Evolutionary conservation across 2,797 vertebrate genomes (phyloP), one percentile per base, ranked within the genome.

Genomic region (Poeciliopsis presidionis): DNA sequence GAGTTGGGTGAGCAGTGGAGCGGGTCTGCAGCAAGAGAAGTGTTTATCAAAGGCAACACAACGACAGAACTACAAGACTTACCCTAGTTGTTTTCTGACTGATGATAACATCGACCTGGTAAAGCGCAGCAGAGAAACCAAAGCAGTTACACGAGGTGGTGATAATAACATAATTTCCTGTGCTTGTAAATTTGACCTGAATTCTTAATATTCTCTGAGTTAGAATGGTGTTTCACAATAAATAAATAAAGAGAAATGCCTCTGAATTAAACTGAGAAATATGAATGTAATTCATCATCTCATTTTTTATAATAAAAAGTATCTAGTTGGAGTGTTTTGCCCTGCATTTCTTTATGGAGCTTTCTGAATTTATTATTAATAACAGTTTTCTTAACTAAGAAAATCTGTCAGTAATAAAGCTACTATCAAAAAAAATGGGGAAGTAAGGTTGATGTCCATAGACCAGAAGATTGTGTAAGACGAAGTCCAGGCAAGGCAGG

Each of bases 31-130:
- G 33, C 30, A 55, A 51, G 18, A 33, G 45, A 20, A 39, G 22
- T 55, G 49, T 55, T 55, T 73, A 57, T 73, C 33, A 73, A 41
- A 55, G 33, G 53, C 72, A 53, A 25, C 18, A 55, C 72, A 28
- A 41, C 33, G 33, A 55, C 51, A 55, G 72, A 41, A 41, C 71
- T 49, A 51, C 30, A 73, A 33, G 47, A 53, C 9, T 39, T 36
- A 33, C 11, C 30, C 72, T 73, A n/a, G 36, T 39, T 55, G 22
- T 41, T 73, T 73, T 53, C 72, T 39, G 72, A 73, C 33, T 55
- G 72, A 55, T n/a, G 22, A 72, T 43, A 72, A 41, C 49, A 73
- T 25, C 36, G 33, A 28, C 51, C 2, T 0, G 22, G 12, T n/a
- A 28, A 55, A 53, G 72, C 25, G 5, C n/a, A 25, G 28, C 53